Base-by-base conservation (phyloP, 2,888 invertebrate genomes). In the Rhingia campestris region DNA sequence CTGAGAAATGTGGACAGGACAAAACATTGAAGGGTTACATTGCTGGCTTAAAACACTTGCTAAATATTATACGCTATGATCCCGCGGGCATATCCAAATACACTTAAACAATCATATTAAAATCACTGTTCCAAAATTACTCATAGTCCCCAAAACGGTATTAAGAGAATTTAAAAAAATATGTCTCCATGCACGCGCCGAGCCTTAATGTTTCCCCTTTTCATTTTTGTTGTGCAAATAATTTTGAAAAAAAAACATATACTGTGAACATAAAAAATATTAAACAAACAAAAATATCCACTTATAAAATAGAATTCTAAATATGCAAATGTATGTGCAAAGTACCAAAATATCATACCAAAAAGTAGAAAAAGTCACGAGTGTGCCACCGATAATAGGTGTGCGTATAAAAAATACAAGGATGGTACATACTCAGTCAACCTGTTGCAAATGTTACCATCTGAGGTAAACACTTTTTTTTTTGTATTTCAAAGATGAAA, bases 401-500 rank as follows among this genome's bases (percentile, higher is more conserved):
- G 79, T 43, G 63, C 73, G 54, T 67, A 10, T 37, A 53, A 58
- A 73, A 69, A 45, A 35, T 64, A 64, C 35, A 82, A 69, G 73
- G 73, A 67, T 58, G 64, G 70, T 84, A 80, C 74, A 84, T 84
- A 77, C 77, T 84, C 74, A 80, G 59, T 80, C 35, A 75, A 84
- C 80, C 74, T 70, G 70, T 75, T 84, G 74, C 74, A 70, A 70
- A 80, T 61, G 54, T 75, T 70, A 69, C 74, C 64, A 79, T 69
- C 51, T 45, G 39, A 67, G 77, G 56, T 47, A 61, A 49, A 43
- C 35, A 51, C 45, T 35, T 41, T 47, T 49, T 37, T 47, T 32
- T 59, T 56, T 39, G n/a, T 22, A 22, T 39, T 67, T 49, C 10
- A 33, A 69, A 53, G 22, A 54, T 37, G 33, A 49, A 49, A 63